A percentile compares a stretch with the other conserved stretches of the same genome.
Evolutionary conservation across 2,797 vertebrate genomes (phyloP).

Genomic region (Chiloscyllium punctatum): DNA sequence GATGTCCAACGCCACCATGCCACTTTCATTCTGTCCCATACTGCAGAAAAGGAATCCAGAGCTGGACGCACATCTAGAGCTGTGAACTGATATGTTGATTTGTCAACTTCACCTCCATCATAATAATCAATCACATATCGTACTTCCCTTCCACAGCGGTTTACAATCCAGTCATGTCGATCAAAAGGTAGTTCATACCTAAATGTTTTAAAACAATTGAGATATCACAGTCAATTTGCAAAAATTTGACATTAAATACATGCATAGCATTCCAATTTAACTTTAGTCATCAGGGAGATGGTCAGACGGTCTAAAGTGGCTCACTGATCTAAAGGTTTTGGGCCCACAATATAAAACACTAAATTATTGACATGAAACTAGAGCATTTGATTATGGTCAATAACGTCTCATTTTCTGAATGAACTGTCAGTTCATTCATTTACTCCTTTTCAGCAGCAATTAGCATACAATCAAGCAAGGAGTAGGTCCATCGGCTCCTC

Average conservation of each 20-base stretch:
- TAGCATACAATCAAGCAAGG: too few species aligned
- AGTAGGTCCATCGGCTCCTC: too few species aligned
- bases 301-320: neutral
- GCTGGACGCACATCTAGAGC: conserved; percentile 89
- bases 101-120: conserved; percentile 74
- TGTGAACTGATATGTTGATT: conserved; percentile 79
- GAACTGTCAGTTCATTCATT: neutral
- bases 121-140: conserved; percentile 96
- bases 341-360: neutral
- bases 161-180: conserved; percentile 88
- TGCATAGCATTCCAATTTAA: neutral
- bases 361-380: neutral
- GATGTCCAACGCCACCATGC: conserved; percentile 95
- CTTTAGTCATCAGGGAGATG: neutral
- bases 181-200: conserved; percentile 94
- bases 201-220: neutral
- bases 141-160: conserved; percentile 88
- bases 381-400: neutral
- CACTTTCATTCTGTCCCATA: conserved; percentile 93
- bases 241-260: neutral
- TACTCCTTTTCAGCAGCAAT: neutral
- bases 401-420: neutral
- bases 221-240: neutral
- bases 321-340: neutral
- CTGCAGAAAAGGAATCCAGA: conserved; percentile 75